A percentile compares a stretch with the other conserved stretches of the same genome.
Evolutionary conservation across 1,140 invertebrate genomes (phyloP).

Genomic region (Drosophila obscura): DNA sequence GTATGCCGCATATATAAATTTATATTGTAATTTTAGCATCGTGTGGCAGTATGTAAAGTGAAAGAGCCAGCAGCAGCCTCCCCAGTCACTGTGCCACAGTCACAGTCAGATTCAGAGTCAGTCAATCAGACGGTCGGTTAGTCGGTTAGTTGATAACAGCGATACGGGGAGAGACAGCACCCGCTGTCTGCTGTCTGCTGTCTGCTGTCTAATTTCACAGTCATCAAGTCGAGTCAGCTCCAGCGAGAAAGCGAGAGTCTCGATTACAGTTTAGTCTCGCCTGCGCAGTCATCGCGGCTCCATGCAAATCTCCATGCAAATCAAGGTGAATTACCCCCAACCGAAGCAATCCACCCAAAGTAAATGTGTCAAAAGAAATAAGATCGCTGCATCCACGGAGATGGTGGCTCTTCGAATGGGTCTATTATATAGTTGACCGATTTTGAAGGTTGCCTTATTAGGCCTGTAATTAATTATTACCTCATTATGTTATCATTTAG

Average conservation of each 20-base stretch:
- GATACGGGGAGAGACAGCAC: constrained; percentile 42
- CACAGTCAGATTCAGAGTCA: constrained; percentile 23
- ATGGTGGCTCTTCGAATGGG: constrained; percentile 23
- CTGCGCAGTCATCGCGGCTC: constrained; percentile 56
- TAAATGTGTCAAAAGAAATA: constrained; percentile 48
- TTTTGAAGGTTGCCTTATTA: constrained; percentile 3
- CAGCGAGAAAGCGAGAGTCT: constrained; percentile 68
- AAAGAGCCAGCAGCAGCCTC: constrained; percentile 46
- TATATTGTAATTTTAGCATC: constrained; percentile 70
- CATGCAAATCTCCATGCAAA: constrained; percentile 43
- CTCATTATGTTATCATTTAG: too few species aligned
- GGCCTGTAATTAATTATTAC: too few species aligned
- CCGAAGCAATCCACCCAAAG: constrained; percentile 2
- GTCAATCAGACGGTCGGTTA: constrained; percentile 63
- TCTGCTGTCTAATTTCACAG: constrained; percentile 64
- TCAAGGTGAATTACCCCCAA: constrained; percentile 48
- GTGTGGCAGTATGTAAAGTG: constrained; percentile 53
- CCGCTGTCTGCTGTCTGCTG: constrained; percentile 33
- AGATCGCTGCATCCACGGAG: constrained; percentile 10
- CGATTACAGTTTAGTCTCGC: constrained; percentile 63
- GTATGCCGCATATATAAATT: constrained; percentile 46
- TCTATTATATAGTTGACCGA: constrained; percentile 18
- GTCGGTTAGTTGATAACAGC: constrained; percentile 67
- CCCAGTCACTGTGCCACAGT: not conserved
- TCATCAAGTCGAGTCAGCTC: constrained; percentile 53